Base-by-base conservation (phyloP, 2,113 vertebrate genomes). In the Oenanthe melanoleuca region DNA sequence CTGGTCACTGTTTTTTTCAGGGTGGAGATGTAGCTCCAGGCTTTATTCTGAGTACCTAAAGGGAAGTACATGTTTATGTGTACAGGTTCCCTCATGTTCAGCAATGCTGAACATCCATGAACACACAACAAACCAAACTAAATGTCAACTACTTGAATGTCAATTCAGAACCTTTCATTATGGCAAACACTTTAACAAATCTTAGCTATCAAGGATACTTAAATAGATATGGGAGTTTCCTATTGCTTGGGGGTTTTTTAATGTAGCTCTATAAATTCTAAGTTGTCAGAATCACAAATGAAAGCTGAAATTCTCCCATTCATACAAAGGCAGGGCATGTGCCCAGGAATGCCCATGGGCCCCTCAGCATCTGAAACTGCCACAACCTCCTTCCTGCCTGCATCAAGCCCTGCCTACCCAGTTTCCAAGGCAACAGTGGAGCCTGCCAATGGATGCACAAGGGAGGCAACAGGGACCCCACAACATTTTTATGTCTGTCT, bases 391-490 rank as follows among this genome's bases (percentile, higher is more conserved):
- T 52, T 49, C 20, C 64, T 70, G 71, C 59, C 88, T 69, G 53
- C 69, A 85, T n/a, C 74, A 45, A 64, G n/a, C 18, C 25, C 83
- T 49, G 29, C 69, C 92, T 92, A 49, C 59, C 42, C 88, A 22
- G 96, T 96, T 95, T 80, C 95, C 95, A 95, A 77, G 96, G 96
- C 88, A 97, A 97, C 96, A 0, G 49, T 20, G 1, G 93, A 93
- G 80, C 79, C 66, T 8, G 16, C 31, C 2, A 0, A 77, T 59
- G 79, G 92, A 91, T 90, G 66, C 86, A 47, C 55, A 42, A 73
- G 88, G 74, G 67, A 89, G 66, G 50, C 45, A 81, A 66, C 42
- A 88, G 59, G 47, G 77, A 93, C 80, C 71, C 64, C 52, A 53
- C 73, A 71, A 74, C 12, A 34, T 90, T 83, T 86, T 72, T 55